These are phyloP conservation scores for Alviniconcha marisindica DNA, from an alignment of 1,140 invertebrate species.

Conservation along the genomic window DNA sequence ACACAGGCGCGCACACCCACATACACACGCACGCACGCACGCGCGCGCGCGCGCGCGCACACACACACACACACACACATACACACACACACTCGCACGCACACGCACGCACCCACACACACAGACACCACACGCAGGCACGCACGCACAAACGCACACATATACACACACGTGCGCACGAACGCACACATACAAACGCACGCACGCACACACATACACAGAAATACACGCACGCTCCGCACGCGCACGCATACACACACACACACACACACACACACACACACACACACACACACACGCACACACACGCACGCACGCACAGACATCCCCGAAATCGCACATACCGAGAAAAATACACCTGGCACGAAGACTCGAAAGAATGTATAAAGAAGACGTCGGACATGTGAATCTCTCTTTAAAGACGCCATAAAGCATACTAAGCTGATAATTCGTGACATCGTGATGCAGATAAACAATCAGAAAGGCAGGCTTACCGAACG, in stretches of 20 bases:
- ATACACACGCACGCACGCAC: neutral
- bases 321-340: too few relatives aligned
- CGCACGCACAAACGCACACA: neutral
- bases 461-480: too few relatives aligned
- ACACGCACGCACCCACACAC: neutral
- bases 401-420: too few relatives aligned
- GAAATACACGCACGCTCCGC: neutral
- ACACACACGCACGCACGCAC: constrained; percentile 2
- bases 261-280: neutral
- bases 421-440: too few relatives aligned
- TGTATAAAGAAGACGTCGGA: too few relatives aligned
- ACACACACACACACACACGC: constrained; percentile 19
- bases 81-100: neutral
- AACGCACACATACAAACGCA: neutral
- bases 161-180: neutral
- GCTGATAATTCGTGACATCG: too few relatives aligned
- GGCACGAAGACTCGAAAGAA: too few relatives aligned
- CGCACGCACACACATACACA: neutral
- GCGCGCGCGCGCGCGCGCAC: neutral
- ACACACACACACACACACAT: constrained; percentile 1
- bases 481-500: too few relatives aligned
- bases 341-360: too few relatives aligned
- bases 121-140: neutral
- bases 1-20: too few relatives aligned
- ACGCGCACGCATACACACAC: neutral